Conservation (phyloP, 2,888 invertebrate genomes). For the Apocheima hispidaria region DNA sequence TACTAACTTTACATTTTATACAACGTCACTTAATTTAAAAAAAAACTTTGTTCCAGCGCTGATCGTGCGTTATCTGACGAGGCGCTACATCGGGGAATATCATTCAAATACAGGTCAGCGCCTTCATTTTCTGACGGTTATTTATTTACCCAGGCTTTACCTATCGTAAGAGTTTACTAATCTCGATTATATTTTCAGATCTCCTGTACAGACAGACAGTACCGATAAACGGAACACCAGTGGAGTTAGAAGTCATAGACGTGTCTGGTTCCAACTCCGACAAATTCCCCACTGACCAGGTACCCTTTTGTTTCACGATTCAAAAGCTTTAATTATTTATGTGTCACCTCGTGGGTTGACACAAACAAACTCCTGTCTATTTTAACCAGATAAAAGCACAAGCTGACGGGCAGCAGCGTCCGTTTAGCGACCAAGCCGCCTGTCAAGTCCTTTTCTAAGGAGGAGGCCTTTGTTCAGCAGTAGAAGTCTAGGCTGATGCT, state of each 20-base stretch:
- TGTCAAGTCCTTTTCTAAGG: too few relatives aligned
- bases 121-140: slow-evolving; percentile 7
- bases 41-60: slow-evolving; percentile 86
- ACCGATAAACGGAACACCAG: slow-evolving; percentile 89
- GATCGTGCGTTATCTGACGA: slow-evolving; percentile 91
- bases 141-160: slow-evolving; percentile 20
- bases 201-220: slow-evolving; percentile 91
- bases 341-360: too few relatives aligned
- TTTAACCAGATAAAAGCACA: too few relatives aligned
- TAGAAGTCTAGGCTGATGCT: too few relatives aligned
- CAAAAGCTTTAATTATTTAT: neutral
- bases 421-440: too few relatives aligned
- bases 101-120: slow-evolving; percentile 91
- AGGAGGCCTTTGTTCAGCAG: too few relatives aligned
- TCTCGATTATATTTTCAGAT: slow-evolving; percentile 83
- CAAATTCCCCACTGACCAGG: slow-evolving; percentile 87
- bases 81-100: slow-evolving; percentile 93
- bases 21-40: slow-evolving; percentile 14
- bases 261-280: slow-evolving; percentile 90
- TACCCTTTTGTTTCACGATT: slow-evolving; percentile 49
- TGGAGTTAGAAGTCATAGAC: slow-evolving; percentile 93
- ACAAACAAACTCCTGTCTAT: neutral
- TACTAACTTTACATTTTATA: neutral
- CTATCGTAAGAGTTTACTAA: slow-evolving; percentile 36
- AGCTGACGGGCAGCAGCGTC: too few relatives aligned